Conservation (phyloP, 2,797 vertebrate species). For the Lemur catta region DNA sequence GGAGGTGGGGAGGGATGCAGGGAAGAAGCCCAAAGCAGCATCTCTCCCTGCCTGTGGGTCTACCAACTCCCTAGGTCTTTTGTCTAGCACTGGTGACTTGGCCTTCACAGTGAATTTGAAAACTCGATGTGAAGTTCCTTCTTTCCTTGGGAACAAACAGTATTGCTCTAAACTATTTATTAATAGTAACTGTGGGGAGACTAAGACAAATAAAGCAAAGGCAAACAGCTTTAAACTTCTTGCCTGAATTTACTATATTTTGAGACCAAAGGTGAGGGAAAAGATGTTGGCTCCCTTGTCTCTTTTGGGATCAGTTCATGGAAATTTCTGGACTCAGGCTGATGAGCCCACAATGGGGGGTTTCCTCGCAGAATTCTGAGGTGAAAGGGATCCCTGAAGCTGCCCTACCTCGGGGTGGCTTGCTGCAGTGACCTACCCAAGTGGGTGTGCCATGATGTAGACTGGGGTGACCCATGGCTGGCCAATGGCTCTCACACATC, state of each 20-base stretch:
- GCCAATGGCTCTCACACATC: not conserved
- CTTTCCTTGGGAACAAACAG: not conserved
- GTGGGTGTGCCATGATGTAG: too few relatives aligned
- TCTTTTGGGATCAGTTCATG: not conserved
- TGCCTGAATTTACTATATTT: not conserved
- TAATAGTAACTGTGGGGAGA: not conserved
- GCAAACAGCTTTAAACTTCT: not conserved
- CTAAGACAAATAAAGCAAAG: not conserved
- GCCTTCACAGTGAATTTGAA: not conserved
- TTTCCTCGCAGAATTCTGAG: not conserved
- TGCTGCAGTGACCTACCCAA: not conserved
- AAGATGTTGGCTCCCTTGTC: not conserved
- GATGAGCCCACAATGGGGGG: not conserved
- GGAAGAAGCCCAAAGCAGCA: not conserved
- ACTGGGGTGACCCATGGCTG: rapidly evolving
- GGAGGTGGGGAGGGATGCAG: not conserved
- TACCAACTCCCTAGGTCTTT: not conserved
- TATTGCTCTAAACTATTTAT: not conserved
- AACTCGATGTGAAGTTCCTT: not conserved
- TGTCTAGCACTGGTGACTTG: not conserved
- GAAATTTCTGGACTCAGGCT: not conserved
- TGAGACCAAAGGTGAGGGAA: not conserved
- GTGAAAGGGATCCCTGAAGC: not conserved
- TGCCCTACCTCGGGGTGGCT: not conserved
- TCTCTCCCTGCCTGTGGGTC: not conserved